Evolutionary conservation across 2,888 invertebrate genomes (phyloP), one percentile per base, ranked within the genome.

Genomic region (Cataglyphis altisquamis): DNA sequence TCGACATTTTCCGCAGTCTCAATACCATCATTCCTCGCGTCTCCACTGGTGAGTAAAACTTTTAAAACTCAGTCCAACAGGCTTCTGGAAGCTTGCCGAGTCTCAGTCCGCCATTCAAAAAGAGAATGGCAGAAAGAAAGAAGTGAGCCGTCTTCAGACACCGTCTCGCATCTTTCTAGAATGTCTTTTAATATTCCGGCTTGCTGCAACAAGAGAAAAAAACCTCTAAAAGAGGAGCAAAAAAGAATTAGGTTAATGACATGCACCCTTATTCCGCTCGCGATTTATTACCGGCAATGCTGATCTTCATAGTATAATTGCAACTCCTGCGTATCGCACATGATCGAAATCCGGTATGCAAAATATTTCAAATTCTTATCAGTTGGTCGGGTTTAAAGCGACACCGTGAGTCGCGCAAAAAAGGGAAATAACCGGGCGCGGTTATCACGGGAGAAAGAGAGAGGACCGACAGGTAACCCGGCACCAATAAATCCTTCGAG

Each of bases 401-500:
- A 36, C 52, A 52, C 55, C 48, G 55, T 67, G 68, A 84, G 39
- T 66, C 45, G 36, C n/a, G 36, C 48, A 48, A 62, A 67, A 86
- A 86, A 55, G 66, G 75, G 45, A 74, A 74, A 74, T 74, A 74
- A 74, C 63, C 62, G 55, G 85, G 87, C 83, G 72, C 72, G 52
- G 82, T 72, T 84, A 87, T 88, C 86, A 84, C 82, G 85, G 75
- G 41, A 84, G 74, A 82, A 85, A 87, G 86, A 90, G 88, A 85
- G 84, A 73, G 72, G 73, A 60, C 72, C 39, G 39, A 72, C 82
- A 83, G 85, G 85, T 84, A 89, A 86, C 83, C 81, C 83, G 64
- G 75, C 60, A 66, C 84, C 86, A 83, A 91, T 91, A 91, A 91
- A 91, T 91, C 88, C 86, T 88, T 85, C 81, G 84, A 55, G 80